These are phyloP conservation scores for Eurytoma adleriae DNA, from an alignment of 2,888 invertebrate genomes.

Conservation along the genomic window DNA sequence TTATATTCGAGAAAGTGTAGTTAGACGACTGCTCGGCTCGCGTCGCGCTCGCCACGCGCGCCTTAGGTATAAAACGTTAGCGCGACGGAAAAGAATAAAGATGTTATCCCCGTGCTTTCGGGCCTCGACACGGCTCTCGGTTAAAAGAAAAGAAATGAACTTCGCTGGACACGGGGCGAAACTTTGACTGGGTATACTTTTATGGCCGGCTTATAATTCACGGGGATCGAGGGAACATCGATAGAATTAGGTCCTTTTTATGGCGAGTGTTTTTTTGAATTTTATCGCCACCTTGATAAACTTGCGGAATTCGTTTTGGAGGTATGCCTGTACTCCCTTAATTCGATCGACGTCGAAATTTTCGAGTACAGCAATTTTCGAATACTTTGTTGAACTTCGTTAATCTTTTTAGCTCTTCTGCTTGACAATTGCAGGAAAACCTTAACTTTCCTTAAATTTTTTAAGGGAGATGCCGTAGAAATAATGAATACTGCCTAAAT, in stretches of 20 bases:
- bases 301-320: background rate
- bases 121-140: conserved; percentile 1
- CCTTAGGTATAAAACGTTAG: background rate
- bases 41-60: conserved; percentile 61
- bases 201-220: background rate
- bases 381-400: no score
- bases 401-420: no score
- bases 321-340: no score
- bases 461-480: no score
- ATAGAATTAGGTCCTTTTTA: no score
- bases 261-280: background rate
- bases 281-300: background rate
- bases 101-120: conserved; percentile 19
- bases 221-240: background rate
- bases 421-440: no score
- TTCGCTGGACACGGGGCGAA: background rate
- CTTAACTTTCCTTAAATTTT: no score
- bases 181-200: conserved; percentile 7
- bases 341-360: no score
- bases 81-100: conserved; percentile 20
- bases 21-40: conserved; percentile 53
- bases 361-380: no score
- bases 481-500: no score
- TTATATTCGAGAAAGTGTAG: conserved; percentile 41
- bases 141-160: conserved; percentile 25